Evolutionary conservation across 2,113 vertebrate genomes (phyloP).

Genomic region (Entosphenus tridentatus): DNA sequence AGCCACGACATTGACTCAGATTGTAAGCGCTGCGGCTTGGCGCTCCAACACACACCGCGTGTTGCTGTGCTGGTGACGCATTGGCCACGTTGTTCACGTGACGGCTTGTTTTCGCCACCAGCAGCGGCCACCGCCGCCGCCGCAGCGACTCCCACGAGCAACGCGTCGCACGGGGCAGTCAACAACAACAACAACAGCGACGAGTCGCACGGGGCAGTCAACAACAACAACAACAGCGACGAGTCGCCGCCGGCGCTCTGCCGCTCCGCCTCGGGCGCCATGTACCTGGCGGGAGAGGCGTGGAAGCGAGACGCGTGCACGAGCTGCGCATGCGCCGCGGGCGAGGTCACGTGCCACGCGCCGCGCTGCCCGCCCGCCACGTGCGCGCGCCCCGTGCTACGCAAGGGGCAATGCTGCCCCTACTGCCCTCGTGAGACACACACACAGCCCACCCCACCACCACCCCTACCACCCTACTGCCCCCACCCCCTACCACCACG

Average conservation of each 20-base stretch:
- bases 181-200: neutral
- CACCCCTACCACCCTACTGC: too few species aligned
- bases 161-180: neutral
- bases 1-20: too few species aligned
- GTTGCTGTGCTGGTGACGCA: too few species aligned
- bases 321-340: constrained; percentile 2
- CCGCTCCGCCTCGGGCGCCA: neutral
- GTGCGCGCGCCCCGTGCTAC: neutral
- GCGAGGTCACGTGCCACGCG: constrained; percentile 1
- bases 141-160: too few species aligned
- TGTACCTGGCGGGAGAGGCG: neutral
- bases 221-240: constrained; percentile 1
- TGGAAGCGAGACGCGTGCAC: neutral
- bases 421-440: neutral
- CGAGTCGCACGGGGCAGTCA: neutral
- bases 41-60: too few species aligned
- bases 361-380: neutral
- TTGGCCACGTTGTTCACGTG: too few species aligned
- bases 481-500: too few species aligned
- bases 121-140: too few species aligned
- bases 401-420: constrained; percentile 5
- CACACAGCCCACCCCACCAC: neutral
- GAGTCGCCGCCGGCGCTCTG: neutral
- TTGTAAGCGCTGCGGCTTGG: too few species aligned
- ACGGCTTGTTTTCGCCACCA: too few species aligned